Evolutionary conservation across 2,888 invertebrate species (phyloP).

Genomic region (Trilocha varians): DNA sequence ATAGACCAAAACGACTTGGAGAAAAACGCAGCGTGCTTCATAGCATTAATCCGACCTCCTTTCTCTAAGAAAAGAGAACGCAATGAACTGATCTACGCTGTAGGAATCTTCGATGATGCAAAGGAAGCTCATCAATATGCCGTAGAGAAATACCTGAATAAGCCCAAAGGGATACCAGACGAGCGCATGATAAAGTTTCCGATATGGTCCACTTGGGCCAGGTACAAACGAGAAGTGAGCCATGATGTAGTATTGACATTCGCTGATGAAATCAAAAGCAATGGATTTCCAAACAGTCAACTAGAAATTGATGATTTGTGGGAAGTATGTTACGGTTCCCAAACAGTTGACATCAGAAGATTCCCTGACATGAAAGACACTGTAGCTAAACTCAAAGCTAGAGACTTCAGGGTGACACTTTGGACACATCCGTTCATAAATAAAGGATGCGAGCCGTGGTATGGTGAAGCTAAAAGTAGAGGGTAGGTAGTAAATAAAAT

Average conservation of each 20-base stretch:
- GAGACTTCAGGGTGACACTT: conserved; percentile 72
- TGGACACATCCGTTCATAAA: conserved; percentile 80
- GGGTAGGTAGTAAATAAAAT: conserved; percentile 41
- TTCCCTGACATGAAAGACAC: conserved; percentile 72
- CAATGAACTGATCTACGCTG: conserved; percentile 67
- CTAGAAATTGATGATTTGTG: conserved; percentile 78
- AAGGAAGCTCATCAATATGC: conserved; percentile 75
- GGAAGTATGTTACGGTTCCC: conserved; percentile 77
- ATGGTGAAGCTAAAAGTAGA: conserved; percentile 48
- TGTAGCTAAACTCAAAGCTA: conserved; percentile 40
- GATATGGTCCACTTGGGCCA: conserved; percentile 80
- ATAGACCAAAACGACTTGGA: conserved; percentile 74
- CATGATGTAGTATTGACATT: conserved; percentile 62
- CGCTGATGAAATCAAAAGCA: conserved; percentile 59
- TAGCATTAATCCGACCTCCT: conserved; percentile 59
- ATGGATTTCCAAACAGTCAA: conserved; percentile 69
- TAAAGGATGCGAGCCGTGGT: conserved; percentile 67
- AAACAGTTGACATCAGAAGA: conserved; percentile 55
- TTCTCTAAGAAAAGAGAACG: conserved; percentile 51
- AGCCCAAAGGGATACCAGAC: conserved; percentile 73
- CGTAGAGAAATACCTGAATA: conserved; percentile 71
- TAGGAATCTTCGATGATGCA: conserved; percentile 75
- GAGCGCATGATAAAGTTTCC: conserved; percentile 71
- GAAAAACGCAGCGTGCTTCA: conserved; percentile 65
- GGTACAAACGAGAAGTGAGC: conserved; percentile 69